Evolutionary conservation across 2,797 vertebrate genomes (phyloP).

Genomic region (Xenentodon cancila): DNA sequence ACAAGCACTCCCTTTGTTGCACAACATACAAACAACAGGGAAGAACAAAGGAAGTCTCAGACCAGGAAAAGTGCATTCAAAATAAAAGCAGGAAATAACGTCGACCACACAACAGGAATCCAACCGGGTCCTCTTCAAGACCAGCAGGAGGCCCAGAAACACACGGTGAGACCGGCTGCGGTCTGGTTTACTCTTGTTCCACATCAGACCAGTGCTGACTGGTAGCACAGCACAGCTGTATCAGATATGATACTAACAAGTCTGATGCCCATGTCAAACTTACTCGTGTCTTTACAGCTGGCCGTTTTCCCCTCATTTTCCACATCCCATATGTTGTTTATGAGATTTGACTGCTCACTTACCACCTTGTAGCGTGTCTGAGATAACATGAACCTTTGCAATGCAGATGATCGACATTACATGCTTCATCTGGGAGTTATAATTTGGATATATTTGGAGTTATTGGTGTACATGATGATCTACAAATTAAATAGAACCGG

Average conservation of each 20-base stretch:
- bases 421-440: not conserved
- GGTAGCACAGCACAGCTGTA: not conserved
- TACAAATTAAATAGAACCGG: not conserved
- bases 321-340: not conserved
- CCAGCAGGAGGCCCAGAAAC: not conserved
- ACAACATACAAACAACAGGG: not conserved
- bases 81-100: not conserved
- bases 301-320: not conserved
- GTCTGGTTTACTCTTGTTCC: not conserved
- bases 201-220: not conserved
- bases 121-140: no score
- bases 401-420: slow-evolving; percentile 3
- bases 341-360: not conserved
- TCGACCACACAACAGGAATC: not conserved
- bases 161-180: no score
- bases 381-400: not conserved
- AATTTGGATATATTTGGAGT: not conserved
- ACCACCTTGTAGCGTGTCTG: no score
- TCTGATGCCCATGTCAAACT: not conserved
- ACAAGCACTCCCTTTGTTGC: no score
- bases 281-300: not conserved
- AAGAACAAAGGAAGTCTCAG: no score
- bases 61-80: not conserved
- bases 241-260: not conserved
- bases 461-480: not conserved